Evolutionary conservation across 35 echinoderm and acorn worm species (phyloP).

Genomic region (Eucidaris tribuloides): DNA sequence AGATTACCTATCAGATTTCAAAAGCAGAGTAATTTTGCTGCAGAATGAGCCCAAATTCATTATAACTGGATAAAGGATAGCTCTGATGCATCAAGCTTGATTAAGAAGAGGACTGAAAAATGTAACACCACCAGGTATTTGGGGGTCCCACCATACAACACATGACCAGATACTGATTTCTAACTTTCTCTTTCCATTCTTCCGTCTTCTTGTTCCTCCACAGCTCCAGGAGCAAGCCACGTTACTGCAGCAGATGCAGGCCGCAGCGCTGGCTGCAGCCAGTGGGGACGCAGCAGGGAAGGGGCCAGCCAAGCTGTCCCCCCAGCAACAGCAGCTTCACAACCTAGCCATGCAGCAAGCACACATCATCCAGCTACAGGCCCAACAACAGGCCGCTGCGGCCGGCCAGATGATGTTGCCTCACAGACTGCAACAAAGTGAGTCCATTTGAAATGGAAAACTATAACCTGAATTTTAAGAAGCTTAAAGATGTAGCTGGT

Average conservation of each 20-base stretch:
- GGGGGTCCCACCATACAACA: no score
- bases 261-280: slow-evolving; percentile 60
- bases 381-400: slow-evolving; percentile 77
- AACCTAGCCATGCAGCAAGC: slow-evolving; percentile 87
- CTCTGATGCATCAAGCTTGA: no score
- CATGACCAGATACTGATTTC: not conserved
- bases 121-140: no score
- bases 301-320: slow-evolving; percentile 36
- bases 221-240: slow-evolving; percentile 84
- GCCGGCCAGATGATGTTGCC: slow-evolving; percentile 71
- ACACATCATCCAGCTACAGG: slow-evolving; percentile 80
- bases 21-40: no score
- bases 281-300: slow-evolving; percentile 13
- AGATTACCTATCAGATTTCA: no score
- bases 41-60: no score
- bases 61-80: no score
- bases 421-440: slow-evolving; percentile 79
- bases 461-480: not conserved
- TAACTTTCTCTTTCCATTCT: not conserved
- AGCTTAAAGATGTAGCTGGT: not conserved
- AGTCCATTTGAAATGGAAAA: not conserved
- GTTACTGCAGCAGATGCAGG: slow-evolving; percentile 80
- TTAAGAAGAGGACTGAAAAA: no score
- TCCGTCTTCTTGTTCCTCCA: slow-evolving; percentile 15
- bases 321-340: slow-evolving; percentile 91